Evolutionary conservation across 2,888 invertebrate species (phyloP), one percentile per base, ranked within the genome.

Genomic region (Phrixothrix hirtus): DNA sequence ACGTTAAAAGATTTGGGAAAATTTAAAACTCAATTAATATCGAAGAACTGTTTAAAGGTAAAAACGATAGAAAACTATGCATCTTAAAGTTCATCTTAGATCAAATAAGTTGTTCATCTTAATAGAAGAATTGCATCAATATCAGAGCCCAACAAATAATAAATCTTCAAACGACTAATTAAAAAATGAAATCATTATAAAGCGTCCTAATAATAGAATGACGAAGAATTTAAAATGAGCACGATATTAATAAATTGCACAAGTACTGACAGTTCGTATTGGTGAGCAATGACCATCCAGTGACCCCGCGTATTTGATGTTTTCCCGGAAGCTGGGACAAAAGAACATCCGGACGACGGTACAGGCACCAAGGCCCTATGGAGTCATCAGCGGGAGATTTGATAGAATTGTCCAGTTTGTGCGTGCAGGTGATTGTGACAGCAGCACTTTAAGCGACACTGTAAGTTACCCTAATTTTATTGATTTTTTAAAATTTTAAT

Each of bases 241-340:
- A 47, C 52, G n/a, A n/a, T n/a, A 53, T 41, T 31, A 49, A 39
- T 39, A 42, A 60, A 59, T 65, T 65, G 65, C 63, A 63, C 62
- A 64, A 65, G 49, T 48, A 31, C 61, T 61, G 55, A 35, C 49
- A 43, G 50, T 34, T 52, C 38, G 47, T 51, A 57, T 59, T 58
- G 60, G 67, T 71, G 73, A 69, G 70, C 72, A 73, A 72, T 75
- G 75, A 73, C 73, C 74, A 76, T 75, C 73, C 75, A 75, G 67
- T 76, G 76, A 75, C 75, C 75, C 76, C 71, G 73, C 72, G 71
- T 70, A 65, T 66, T 67, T 62, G 65, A 65, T 70, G 71, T 72
- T 75, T 76, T 76, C 75, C 76, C 76, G 76, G 76, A 76, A 75
- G 71, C 70, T 66, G 65, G 64, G 68, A 74, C 75, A 76, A 75